These are phyloP conservation scores for Heloderma charlesbogerti DNA, from an alignment of 2,113 vertebrate species.

Conservation along the genomic window DNA sequence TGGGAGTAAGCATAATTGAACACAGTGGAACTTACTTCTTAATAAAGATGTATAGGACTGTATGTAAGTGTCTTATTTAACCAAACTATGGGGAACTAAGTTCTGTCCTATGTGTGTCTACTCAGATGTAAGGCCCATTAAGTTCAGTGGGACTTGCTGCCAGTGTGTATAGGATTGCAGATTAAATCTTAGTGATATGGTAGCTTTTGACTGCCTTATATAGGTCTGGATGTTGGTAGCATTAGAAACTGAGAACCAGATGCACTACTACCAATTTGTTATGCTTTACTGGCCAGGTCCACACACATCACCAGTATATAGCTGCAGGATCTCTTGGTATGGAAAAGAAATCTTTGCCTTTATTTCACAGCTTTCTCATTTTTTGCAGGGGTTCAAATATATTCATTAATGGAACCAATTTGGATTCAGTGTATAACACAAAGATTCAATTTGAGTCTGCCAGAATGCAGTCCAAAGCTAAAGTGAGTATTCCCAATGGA, in stretches of 20 bases:
- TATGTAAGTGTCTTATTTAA: not conserved
- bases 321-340: not conserved
- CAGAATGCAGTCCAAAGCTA: rapidly evolving
- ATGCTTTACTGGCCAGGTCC: not conserved
- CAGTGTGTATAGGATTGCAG: not conserved
- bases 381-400: slow-evolving; percentile 84
- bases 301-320: not conserved
- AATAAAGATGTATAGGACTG: not conserved
- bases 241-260: not conserved
- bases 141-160: not conserved
- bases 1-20: not conserved
- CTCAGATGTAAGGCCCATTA: not conserved
- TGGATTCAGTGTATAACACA: slow-evolving; percentile 85
- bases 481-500: slow-evolving; percentile 11
- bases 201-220: not conserved
- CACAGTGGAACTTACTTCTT: not conserved
- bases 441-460: slow-evolving; percentile 56
- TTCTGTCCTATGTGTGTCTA: not conserved
- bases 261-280: not conserved
- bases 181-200: not conserved
- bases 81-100: not conserved
- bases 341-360: not conserved
- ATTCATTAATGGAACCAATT: slow-evolving; percentile 85
- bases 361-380: not conserved
- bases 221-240: not conserved